Evolutionary conservation across 64 coral and sea anemone genomes (phyloP).

Genomic region (Pocillopora damicornis): DNA sequence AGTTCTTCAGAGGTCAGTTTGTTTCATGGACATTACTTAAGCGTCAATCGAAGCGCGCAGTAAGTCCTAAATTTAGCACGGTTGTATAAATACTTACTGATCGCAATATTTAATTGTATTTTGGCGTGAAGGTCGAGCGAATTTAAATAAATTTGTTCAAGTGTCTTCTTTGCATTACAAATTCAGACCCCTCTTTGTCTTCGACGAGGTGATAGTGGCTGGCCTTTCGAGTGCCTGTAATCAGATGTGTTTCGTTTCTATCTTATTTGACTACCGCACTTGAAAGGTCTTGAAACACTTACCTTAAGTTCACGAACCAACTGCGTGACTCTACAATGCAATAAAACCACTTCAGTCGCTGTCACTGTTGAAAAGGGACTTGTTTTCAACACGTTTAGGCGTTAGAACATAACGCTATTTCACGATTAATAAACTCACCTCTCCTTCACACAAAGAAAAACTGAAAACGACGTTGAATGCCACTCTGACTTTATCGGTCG

Average conservation of each 20-base stretch:
- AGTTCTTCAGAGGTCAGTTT: too few relatives aligned
- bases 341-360: constrained; percentile 1
- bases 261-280: neutral
- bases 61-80: neutral
- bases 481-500: constrained; percentile 9
- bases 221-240: neutral
- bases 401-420: neutral
- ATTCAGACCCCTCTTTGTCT: neutral
- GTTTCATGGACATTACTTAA: too few relatives aligned
- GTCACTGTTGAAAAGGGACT: neutral
- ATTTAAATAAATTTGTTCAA: neutral
- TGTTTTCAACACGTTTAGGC: neutral
- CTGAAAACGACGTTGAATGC: neutral
- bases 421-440: neutral
- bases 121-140: neutral
- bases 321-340: neutral
- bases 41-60: too few relatives aligned
- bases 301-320: constrained; percentile 12
- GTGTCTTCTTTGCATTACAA: neutral
- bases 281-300: neutral
- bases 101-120: too few relatives aligned
- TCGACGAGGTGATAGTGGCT: neutral
- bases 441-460: neutral
- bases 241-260: too few relatives aligned
- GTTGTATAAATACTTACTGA: too few relatives aligned